Percentiles rank a stretch among this genome's conserved stretches.
These are phyloP conservation scores for Leptinotarsa tumamoca DNA, from an alignment of 2,888 invertebrate species.

Conservation along the genomic window DNA sequence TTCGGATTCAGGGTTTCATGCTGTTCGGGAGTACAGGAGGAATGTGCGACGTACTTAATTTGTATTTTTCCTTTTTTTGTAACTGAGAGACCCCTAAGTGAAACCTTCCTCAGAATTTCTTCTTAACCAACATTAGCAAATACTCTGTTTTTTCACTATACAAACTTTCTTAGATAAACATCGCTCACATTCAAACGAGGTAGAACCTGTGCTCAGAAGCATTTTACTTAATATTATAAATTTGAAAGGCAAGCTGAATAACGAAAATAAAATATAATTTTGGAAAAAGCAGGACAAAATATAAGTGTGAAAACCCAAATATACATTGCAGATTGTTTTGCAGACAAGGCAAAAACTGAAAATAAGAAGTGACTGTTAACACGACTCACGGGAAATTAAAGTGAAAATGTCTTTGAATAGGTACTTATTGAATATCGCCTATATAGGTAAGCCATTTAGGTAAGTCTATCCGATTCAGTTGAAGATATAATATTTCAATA, in stretches of 20 bases:
- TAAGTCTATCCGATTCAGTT: conserved; percentile 60
- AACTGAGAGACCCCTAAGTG: not conserved
- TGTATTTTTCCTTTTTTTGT: conserved; percentile 1
- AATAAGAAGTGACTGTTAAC: conserved; percentile 4
- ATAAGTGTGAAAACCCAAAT: not conserved
- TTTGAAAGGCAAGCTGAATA: no score
- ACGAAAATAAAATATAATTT: not conserved
- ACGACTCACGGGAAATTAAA: not conserved
- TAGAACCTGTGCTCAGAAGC: no score
- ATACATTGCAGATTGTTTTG: no score
- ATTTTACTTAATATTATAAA: no score
- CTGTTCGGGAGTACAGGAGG: conserved; percentile 24
- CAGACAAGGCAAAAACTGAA: not conserved
- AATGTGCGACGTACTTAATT: conserved; percentile 20
- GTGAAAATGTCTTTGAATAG: conserved; percentile 58
- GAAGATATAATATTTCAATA: conserved; percentile 21
- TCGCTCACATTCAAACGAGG: no score
- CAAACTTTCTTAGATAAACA: no score
- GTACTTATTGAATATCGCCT: conserved; percentile 81
- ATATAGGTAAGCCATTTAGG: conserved; percentile 84
- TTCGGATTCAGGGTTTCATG: conserved; percentile 53
- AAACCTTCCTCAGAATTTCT: not conserved
- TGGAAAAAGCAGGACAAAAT: not conserved
- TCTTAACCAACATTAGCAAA: not conserved
- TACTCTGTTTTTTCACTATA: no score